Percentiles rank a stretch among this genome's conserved stretches.
These are phyloP conservation scores for Mechanitis messenoides DNA, from an alignment of 2,888 invertebrate genomes.

Conservation along the genomic window DNA sequence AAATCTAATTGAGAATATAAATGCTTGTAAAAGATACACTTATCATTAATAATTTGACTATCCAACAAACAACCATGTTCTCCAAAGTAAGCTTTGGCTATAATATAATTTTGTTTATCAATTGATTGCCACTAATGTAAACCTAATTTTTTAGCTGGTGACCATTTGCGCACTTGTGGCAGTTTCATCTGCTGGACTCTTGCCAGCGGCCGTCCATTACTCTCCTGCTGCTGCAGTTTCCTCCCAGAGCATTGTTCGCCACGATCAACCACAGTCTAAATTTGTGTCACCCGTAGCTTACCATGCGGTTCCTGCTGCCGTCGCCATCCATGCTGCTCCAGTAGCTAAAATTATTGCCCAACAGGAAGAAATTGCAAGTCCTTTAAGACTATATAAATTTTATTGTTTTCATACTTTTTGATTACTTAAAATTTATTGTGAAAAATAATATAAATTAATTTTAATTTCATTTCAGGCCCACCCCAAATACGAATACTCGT, in stretches of 20 bases:
- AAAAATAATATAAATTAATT: background rate
- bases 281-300: slow-evolving; percentile 29
- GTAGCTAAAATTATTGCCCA: slow-evolving; percentile 35
- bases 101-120: background rate
- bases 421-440: no score
- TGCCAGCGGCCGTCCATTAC: slow-evolving; percentile 50
- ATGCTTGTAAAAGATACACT: slow-evolving; percentile 15
- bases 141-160: slow-evolving; percentile 10
- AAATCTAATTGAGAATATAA: slow-evolving; percentile 18
- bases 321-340: slow-evolving; percentile 33
- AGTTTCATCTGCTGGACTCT: slow-evolving; percentile 37
- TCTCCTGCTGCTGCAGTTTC: slow-evolving; percentile 44
- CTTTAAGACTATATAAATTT: no score
- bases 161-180: slow-evolving; percentile 38
- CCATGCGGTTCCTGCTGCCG: slow-evolving; percentile 33
- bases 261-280: slow-evolving; percentile 36
- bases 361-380: slow-evolving; percentile 36
- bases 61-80: slow-evolving; percentile 27
- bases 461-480: slow-evolving; percentile 35
- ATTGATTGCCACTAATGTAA: slow-evolving; percentile 5
- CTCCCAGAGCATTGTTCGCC: slow-evolving; percentile 47
- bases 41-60: slow-evolving; percentile 23
- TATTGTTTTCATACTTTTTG: no score
- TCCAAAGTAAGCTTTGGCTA: slow-evolving; percentile 30
- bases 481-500: slow-evolving; percentile 64